Percentiles rank a stretch among this genome's conserved stretches.
Conservation (phyloP, 1,140 invertebrate species). For the Ips typographus region DNA sequence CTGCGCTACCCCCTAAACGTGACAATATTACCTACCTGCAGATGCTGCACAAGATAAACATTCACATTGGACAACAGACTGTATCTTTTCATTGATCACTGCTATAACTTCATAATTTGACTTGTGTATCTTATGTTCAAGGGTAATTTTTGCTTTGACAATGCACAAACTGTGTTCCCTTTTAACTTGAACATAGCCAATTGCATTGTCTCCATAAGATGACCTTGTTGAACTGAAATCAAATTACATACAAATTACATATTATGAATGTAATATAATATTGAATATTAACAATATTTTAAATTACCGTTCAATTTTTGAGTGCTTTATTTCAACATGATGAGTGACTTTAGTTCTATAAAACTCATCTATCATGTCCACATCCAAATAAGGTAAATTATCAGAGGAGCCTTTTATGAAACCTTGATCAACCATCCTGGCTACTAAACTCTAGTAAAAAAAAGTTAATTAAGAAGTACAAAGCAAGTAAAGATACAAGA, state of each 20-base stretch:
- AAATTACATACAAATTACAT: not conserved
- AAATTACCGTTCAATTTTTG: not conserved
- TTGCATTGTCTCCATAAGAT: slow-evolving; percentile 21
- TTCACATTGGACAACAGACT: not conserved
- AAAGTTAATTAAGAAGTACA: no score
- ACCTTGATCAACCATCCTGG: not conserved
- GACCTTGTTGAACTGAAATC: slow-evolving; percentile 17
- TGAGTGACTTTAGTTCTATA: not conserved
- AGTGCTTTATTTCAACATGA: not conserved
- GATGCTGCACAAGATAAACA: not conserved
- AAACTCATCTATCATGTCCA: not conserved
- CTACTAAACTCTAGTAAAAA: no score
- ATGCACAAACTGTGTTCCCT: slow-evolving; percentile 14
- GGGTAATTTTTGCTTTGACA: slow-evolving; percentile 22
- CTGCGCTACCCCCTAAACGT: no score
- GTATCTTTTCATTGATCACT: slow-evolving; percentile 12
- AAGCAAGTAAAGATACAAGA: no score
- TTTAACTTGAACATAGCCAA: slow-evolving; percentile 21
- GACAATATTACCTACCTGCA: not conserved
- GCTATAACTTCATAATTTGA: slow-evolving; percentile 4
- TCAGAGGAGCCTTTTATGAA: not conserved
- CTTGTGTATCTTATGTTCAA: slow-evolving; percentile 18
- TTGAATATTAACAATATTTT: not conserved
- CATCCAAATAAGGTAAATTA: not conserved
- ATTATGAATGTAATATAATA: not conserved